A percentile compares a stretch with the other conserved stretches of the same genome.
Evolutionary conservation across 2,113 vertebrate species (phyloP).

Genomic region (Gopherus flavomarginatus): DNA sequence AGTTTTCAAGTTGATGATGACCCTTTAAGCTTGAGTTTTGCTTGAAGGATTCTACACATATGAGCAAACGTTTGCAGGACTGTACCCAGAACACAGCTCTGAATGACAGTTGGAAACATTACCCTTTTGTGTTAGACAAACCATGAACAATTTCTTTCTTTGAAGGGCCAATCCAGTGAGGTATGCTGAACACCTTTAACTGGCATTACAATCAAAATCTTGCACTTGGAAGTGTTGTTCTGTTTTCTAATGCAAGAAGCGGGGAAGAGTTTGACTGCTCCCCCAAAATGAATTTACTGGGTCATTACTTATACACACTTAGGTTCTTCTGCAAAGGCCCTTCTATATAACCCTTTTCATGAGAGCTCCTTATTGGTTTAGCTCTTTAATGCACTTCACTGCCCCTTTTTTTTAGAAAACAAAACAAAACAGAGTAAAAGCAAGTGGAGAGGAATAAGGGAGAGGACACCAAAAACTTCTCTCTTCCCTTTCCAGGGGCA

Average conservation of each 20-base stretch:
- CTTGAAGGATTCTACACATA: constrained; percentile 32
- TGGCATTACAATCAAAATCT: not conserved
- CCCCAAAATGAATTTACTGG: constrained; percentile 43
- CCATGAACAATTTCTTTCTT: too few species aligned
- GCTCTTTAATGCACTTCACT: not conserved
- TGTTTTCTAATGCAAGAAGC: constrained; percentile 13
- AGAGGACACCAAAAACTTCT: not conserved
- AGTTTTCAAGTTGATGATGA: not conserved
- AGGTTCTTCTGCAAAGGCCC: not conserved
- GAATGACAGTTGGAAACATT: constrained; percentile 20
- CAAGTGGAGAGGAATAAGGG: not conserved
- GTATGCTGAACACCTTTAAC: not conserved
- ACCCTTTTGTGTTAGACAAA: not conserved
- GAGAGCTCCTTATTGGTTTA: not conserved
- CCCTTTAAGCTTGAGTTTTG: constrained; percentile 54
- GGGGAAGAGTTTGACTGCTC: not conserved
- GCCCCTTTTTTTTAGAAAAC: not conserved
- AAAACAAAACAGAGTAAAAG: not conserved
- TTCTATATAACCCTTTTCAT: not conserved
- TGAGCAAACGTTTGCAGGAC: constrained; percentile 42
- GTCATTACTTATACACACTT: not conserved
- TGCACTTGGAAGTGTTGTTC: not conserved
- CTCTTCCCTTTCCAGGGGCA: not conserved
- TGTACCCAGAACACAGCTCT: constrained; percentile 31
- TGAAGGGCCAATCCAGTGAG: not conserved